phyloP scores from a whole-genome alignment of 2,113 vertebrate genomes.

The Mustela lutreola region DNA sequence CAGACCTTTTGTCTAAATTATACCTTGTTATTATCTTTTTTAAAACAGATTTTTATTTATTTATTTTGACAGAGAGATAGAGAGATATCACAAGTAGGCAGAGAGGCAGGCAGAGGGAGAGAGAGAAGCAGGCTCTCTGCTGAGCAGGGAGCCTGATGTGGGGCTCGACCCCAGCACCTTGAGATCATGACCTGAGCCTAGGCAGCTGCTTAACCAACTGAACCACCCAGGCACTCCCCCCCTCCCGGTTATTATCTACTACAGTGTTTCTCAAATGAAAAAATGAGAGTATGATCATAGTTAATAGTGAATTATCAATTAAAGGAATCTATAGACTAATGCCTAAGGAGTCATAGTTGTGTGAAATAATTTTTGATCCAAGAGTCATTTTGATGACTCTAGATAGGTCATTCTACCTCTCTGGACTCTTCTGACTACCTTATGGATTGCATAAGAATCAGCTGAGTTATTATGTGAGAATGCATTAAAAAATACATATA shows the following conservation, averaged over 20 bases:
- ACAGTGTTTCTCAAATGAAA: slow-evolving; percentile 20
- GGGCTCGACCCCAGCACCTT: too few species aligned
- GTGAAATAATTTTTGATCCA: slow-evolving; percentile 38
- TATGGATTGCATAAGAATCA: not conserved
- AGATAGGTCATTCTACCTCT: not conserved
- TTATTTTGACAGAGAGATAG: too few species aligned
- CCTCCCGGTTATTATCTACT: not conserved
- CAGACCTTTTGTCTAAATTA: not conserved
- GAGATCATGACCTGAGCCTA: too few species aligned
- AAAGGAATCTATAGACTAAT: not conserved
- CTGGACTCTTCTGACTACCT: not conserved
- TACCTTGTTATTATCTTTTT: not conserved
- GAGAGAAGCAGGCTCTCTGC: too few species aligned
- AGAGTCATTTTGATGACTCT: not conserved
- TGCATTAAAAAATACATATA: not conserved
- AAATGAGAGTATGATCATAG: not conserved
- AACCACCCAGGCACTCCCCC: too few species aligned
- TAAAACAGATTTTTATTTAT: too few species aligned
- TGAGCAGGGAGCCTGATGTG: too few species aligned
- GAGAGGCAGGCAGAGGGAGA: too few species aligned
- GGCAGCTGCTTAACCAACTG: too few species aligned
- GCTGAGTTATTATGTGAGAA: not conserved
- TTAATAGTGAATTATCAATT: not conserved
- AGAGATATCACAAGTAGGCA: too few species aligned
- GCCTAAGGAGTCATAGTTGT: not conserved